Conservation (phyloP, 2,113 vertebrate species). For the Callionymus lyra region DNA sequence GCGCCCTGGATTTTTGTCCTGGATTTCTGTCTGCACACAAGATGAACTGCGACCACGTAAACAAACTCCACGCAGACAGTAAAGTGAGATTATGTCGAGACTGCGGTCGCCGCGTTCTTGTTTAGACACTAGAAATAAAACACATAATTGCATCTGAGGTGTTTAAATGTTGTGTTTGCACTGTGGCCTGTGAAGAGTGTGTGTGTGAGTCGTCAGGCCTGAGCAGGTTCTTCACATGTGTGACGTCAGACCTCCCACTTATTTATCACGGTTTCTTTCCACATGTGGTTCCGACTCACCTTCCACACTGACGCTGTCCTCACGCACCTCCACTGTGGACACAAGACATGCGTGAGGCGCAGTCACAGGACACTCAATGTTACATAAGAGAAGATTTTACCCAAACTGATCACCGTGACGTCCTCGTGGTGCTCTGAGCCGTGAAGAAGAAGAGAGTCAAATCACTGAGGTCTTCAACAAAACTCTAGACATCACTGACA, state of each 20-base stretch:
- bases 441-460: background rate
- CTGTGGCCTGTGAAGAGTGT: conserved; percentile 7
- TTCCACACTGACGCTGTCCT: background rate
- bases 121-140: conserved; percentile 5
- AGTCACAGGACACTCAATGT: too few relatives aligned
- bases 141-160: conserved; percentile 7
- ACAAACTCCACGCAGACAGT: conserved; percentile 37
- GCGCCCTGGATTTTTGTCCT: conserved; percentile 64
- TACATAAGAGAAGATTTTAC: conserved; percentile 16
- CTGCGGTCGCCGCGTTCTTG: conserved; percentile 6
- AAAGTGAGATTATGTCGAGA: conserved; percentile 2
- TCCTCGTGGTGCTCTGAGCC: conserved; percentile 30
- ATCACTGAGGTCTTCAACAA: too few relatives aligned
- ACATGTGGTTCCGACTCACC: conserved; percentile 1
- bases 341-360: background rate
- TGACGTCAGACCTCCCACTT: background rate
- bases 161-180: conserved; percentile 18
- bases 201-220: background rate
- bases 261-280: background rate
- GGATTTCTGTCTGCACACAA: conserved; percentile 35
- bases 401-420: conserved; percentile 18
- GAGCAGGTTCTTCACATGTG: background rate
- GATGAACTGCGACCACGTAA: conserved; percentile 8
- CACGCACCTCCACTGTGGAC: background rate
- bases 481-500: too few relatives aligned